Evolutionary conservation across 2,113 vertebrate species (phyloP).

Genomic region (Rynchops niger): DNA sequence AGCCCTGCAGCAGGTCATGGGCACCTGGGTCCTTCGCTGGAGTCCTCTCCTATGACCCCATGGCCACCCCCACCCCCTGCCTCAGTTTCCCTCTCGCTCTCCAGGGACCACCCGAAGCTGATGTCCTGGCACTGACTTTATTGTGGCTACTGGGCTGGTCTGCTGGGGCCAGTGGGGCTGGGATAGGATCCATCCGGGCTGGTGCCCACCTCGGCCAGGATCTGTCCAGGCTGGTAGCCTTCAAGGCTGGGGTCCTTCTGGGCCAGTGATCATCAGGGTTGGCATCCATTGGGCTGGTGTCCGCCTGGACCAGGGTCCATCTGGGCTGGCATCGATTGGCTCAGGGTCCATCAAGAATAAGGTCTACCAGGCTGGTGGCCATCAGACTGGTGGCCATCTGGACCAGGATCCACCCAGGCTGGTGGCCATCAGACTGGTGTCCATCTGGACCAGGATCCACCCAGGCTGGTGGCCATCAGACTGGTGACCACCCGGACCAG

Average conservation of each 20-base stretch:
- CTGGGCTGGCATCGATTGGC: background rate
- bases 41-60: background rate
- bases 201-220: background rate
- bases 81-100: background rate
- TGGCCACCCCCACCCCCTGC: background rate
- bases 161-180: background rate
- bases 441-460: no score
- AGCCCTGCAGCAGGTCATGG: background rate
- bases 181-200: accelerated
- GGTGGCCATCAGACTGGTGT: no score
- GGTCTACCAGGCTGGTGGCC: background rate
- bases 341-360: background rate
- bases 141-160: background rate
- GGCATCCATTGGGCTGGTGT: background rate
- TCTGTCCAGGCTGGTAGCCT: background rate
- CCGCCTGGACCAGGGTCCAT: no score
- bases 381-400: accelerated
- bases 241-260: background rate
- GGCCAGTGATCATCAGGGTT: background rate
- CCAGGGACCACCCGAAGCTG: background rate
- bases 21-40: background rate
- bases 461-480: background rate
- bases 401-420: background rate
- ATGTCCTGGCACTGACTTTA: background rate
- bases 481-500: background rate